Conservation (phyloP, 2,888 invertebrate species). For the Andrena marginata region DNA sequence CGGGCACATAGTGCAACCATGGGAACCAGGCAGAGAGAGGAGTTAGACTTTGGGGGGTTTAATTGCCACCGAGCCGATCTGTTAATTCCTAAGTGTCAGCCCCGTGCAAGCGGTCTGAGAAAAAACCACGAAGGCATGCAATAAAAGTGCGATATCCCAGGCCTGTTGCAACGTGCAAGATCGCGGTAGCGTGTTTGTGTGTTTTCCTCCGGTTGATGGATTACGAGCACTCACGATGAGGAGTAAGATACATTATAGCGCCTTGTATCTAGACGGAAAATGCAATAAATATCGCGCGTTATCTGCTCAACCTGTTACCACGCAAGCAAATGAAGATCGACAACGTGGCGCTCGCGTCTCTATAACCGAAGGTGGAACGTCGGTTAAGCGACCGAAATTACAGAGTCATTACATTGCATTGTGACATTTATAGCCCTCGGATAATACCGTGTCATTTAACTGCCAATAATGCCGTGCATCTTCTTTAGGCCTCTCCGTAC, state of each 20-base stretch:
- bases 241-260: conserved; percentile 6
- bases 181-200: neutral
- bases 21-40: conserved; percentile 69
- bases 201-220: conserved; percentile 29
- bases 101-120: conserved; percentile 72
- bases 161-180: conserved; percentile 2
- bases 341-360: conserved; percentile 52
- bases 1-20: conserved; percentile 67
- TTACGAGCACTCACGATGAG: conserved; percentile 23
- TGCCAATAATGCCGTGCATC: conserved; percentile 65
- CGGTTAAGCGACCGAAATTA: conserved; percentile 69
- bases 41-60: conserved; percentile 75
- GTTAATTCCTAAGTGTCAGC: conserved; percentile 83
- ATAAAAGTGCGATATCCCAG: conserved; percentile 34
- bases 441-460: conserved; percentile 73
- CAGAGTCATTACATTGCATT: conserved; percentile 67
- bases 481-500: conserved; percentile 49
- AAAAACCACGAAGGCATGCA: conserved; percentile 51
- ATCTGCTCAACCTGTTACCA: conserved; percentile 54
- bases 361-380: conserved; percentile 47
- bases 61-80: conserved; percentile 81
- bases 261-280: conserved; percentile 43
- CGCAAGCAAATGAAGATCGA: conserved; percentile 51
- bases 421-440: conserved; percentile 72
- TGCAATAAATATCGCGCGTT: conserved; percentile 57